Evolutionary conservation across 2,113 vertebrate species (phyloP), one percentile per base, ranked within the genome.

Genomic region (Rhizomys pruinosus): DNA sequence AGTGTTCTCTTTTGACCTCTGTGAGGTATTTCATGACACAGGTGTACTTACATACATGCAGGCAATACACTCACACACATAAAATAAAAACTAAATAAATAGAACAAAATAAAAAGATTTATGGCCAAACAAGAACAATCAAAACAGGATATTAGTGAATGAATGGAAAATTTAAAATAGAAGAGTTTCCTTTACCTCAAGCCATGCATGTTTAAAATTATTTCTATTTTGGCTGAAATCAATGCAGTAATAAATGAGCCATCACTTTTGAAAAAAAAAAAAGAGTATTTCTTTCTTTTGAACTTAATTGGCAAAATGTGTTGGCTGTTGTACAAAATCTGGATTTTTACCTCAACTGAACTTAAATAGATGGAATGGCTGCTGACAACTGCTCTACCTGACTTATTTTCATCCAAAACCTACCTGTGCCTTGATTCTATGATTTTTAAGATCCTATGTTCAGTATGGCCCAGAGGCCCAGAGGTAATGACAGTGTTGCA

Each of bases 191-290:
- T 79, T 93, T 90, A 64, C 84, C 44, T 86, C 25, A 82, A 82
- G 68, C 27, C 73, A 69, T 7, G 34, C 1, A 61, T 9, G 27
- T 42, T 69, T 32, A 90, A 66, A 89, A 91, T 90, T 90, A 72
- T 87, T 95, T 90, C 84, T n/a, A 57, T 85, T 84, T 90, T 93
- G 92, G 89, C 59, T 88, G 44, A 82, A 93, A 88, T 94, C 81
- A 66, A 82, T 80, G 47, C 74, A 84, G 86, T 94, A 86, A 93
- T 86, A 96, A 97, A 95, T 92, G 57, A 95, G 81, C 68, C 85
- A 85, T 88, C 52, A 71, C 13, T 92, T 92, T 91, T 66, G 39
- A 4, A 4, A 25, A 66, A 7, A 44, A 47, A 5, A 7, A 73
- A 77, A 0, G 17, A 66, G 11, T 29, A 55, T 84, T 94, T 95